Conservation (phyloP, 1,140 invertebrate species). For the Trypoxylus dichotomus region DNA sequence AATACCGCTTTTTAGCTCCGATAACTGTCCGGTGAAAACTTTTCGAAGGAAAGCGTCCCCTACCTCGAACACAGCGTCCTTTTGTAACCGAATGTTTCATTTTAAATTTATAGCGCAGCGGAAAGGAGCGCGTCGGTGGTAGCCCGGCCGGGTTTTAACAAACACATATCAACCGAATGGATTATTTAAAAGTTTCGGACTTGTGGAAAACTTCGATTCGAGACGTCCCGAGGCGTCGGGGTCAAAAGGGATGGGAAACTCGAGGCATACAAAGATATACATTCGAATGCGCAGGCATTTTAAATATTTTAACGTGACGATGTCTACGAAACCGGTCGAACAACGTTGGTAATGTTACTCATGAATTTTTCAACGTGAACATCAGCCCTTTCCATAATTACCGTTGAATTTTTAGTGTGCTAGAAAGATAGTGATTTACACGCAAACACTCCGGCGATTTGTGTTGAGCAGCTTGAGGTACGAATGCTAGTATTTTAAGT, state of each 20-base stretch:
- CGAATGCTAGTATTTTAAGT: too few species aligned
- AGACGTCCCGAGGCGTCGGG: neutral
- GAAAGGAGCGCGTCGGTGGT: neutral
- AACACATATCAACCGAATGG: neutral
- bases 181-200: slow-evolving; percentile 25
- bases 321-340: neutral
- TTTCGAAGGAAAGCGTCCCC: too few species aligned
- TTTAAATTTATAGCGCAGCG: slow-evolving; percentile 13
- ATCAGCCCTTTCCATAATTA: neutral
- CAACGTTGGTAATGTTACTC: neutral
- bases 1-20: too few species aligned
- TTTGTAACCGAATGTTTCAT: neutral
- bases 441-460: too few species aligned
- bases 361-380: neutral
- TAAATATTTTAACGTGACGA: neutral
- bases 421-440: too few species aligned
- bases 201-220: slow-evolving; percentile 6
- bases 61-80: neutral
- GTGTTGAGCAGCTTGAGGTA: too few species aligned
- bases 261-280: neutral
- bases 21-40: too few species aligned
- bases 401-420: neutral
- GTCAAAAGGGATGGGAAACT: neutral
- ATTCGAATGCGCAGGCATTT: neutral
- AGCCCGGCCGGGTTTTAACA: neutral